Conservation (phyloP, 2,888 invertebrate species). For the Pristionchus maxplancki region DNA sequence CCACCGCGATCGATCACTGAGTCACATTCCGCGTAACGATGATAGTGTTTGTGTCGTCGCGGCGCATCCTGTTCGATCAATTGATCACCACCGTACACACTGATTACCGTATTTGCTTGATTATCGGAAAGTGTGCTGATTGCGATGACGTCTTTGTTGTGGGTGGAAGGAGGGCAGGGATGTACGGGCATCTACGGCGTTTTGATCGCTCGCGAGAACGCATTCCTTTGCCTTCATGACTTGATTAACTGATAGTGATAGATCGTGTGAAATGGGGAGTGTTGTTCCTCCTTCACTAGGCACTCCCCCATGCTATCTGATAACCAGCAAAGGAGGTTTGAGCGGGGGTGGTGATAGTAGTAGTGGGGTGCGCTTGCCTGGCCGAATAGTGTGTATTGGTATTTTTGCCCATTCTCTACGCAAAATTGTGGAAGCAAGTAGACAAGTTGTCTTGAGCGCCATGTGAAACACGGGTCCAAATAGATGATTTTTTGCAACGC, state of each 20-base stretch:
- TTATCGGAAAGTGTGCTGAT: background rate
- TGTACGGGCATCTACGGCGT: background rate
- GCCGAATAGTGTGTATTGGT: background rate
- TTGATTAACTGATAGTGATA: background rate
- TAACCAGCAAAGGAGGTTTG: background rate
- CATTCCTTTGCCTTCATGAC: background rate
- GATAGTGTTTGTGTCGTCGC: background rate
- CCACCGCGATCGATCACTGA: background rate
- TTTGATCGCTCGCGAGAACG: background rate
- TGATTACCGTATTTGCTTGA: background rate
- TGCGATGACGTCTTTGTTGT: conserved; percentile 9
- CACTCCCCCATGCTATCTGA: background rate
- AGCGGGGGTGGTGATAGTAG: background rate
- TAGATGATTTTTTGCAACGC: background rate
- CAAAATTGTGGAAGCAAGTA: background rate
- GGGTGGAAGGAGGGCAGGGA: background rate
- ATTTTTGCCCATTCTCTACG: background rate
- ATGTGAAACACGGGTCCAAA: background rate
- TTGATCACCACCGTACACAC: background rate
- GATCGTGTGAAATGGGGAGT: background rate
- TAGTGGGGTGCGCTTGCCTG: background rate
- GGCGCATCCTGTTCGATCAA: background rate
- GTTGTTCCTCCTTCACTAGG: background rate
- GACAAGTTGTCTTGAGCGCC: background rate
- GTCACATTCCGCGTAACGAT: background rate